Evolutionary conservation across 2,888 invertebrate species (phyloP).

Genomic region (Leptopilina syphax): DNA sequence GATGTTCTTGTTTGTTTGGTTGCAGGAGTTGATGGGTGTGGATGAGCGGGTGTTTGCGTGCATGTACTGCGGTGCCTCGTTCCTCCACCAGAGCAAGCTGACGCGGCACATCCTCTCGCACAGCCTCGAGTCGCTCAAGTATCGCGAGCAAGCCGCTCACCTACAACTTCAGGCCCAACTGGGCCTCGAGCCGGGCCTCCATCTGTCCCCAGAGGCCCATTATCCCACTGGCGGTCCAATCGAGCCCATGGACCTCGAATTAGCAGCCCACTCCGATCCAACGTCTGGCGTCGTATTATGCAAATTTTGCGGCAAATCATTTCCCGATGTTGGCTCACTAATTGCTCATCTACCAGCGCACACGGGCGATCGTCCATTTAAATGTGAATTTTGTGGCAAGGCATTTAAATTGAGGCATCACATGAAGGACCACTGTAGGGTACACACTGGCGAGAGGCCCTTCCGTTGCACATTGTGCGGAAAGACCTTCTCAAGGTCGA

Average conservation of each 20-base stretch:
- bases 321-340: constrained; percentile 92
- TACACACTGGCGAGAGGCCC: constrained; percentile 93
- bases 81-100: constrained; percentile 94
- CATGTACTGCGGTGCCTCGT: constrained; percentile 93
- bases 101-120: constrained; percentile 93
- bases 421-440: constrained; percentile 96
- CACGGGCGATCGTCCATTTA: constrained; percentile 93
- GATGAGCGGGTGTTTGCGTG: constrained; percentile 86
- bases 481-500: constrained; percentile 93
- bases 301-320: constrained; percentile 95
- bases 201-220: constrained; percentile 74
- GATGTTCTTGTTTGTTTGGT: constrained; percentile 91
- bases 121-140: constrained; percentile 92
- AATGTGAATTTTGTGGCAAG: constrained; percentile 96
- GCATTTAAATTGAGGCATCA: constrained; percentile 94
- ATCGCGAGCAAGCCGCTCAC: constrained; percentile 84
- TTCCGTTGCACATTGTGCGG: constrained; percentile 93
- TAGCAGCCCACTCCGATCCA: constrained; percentile 82
- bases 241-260: constrained; percentile 81
- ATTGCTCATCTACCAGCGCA: constrained; percentile 93
- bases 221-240: constrained; percentile 75
- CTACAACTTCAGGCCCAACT: constrained; percentile 78
- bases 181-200: constrained; percentile 74
- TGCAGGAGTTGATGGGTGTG: constrained; percentile 93
- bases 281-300: constrained; percentile 88